Percentiles rank a stretch among this genome's conserved stretches.
phyloP scores from a whole-genome alignment of 2,888 invertebrate species.

The Diarsia mendica region DNA sequence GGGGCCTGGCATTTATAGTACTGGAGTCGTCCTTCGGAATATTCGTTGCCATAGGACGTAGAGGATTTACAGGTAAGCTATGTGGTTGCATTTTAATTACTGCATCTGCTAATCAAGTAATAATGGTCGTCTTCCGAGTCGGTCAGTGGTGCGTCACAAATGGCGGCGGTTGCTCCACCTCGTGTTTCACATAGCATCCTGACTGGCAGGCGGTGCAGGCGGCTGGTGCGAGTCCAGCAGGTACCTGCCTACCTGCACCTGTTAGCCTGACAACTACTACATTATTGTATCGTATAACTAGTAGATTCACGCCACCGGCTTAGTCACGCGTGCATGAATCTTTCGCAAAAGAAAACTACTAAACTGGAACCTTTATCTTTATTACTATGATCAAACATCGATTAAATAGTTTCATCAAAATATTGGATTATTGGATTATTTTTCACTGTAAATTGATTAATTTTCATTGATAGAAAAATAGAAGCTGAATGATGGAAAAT shows the following conservation, averaged over 20 bases:
- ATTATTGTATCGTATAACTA: conserved; percentile 61
- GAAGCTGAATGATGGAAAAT: neutral
- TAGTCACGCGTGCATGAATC: conserved; percentile 62
- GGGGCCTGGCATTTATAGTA: conserved; percentile 86
- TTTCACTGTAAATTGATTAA: neutral
- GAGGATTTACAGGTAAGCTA: conserved; percentile 74
- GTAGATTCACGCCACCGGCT: conserved; percentile 57
- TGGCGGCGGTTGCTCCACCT: conserved; percentile 66
- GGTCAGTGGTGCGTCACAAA: conserved; percentile 67
- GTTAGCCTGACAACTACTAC: conserved; percentile 50
- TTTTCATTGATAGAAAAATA: neutral
- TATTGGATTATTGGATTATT: neutral
- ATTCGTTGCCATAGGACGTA: conserved; percentile 74
- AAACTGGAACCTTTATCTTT: conserved; percentile 37
- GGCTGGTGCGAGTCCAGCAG: conserved; percentile 20
- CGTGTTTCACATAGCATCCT: conserved; percentile 70
- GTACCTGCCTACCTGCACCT: conserved; percentile 12
- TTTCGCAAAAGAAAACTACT: conserved; percentile 52
- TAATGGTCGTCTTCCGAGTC: conserved; percentile 63
- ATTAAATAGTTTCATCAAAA: conserved; percentile 7
- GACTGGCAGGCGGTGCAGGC: conserved; percentile 18
- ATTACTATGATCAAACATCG: conserved; percentile 5
- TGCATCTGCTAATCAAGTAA: conserved; percentile 49
- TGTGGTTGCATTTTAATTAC: conserved; percentile 35
- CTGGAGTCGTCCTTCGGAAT: conserved; percentile 83